These are phyloP conservation scores for Macaca nemestrina DNA, from an alignment of 2,113 vertebrate genomes.

Conservation along the genomic window DNA sequence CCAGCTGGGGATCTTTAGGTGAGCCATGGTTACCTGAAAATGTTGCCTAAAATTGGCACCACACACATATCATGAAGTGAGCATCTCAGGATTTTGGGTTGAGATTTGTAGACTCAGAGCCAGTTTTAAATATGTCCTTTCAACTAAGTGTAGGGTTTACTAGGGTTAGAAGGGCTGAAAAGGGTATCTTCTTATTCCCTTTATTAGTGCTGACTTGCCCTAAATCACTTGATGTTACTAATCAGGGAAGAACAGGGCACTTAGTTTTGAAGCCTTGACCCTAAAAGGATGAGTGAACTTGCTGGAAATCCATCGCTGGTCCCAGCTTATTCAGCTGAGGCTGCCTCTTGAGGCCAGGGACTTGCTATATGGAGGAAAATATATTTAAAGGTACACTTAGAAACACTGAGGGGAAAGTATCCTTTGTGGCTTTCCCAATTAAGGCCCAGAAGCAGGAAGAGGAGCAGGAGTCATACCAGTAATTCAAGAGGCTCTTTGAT, in stretches of 20 bases:
- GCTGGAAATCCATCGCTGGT: background rate
- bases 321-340: background rate
- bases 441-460: constrained; percentile 23
- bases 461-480: background rate
- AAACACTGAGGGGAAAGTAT: background rate
- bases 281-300: constrained; percentile 32
- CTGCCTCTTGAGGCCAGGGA: background rate
- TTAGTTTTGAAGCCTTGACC: background rate
- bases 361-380: background rate
- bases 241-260: background rate
- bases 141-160: background rate
- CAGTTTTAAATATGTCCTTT: constrained; percentile 18
- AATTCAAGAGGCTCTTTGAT: constrained; percentile 30
- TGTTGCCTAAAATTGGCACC: constrained; percentile 33
- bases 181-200: background rate
- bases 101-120: background rate
- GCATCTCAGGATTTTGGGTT: background rate
- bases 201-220: background rate
- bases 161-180: background rate
- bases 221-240: background rate
- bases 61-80: background rate
- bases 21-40: constrained; percentile 19
- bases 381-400: constrained; percentile 7
- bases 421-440: constrained; percentile 32
- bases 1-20: constrained; percentile 21